Evolutionary conservation across 2,888 invertebrate genomes (phyloP), one percentile per base, ranked within the genome.

Genomic region (Caenorhabditis drosophilae): DNA sequence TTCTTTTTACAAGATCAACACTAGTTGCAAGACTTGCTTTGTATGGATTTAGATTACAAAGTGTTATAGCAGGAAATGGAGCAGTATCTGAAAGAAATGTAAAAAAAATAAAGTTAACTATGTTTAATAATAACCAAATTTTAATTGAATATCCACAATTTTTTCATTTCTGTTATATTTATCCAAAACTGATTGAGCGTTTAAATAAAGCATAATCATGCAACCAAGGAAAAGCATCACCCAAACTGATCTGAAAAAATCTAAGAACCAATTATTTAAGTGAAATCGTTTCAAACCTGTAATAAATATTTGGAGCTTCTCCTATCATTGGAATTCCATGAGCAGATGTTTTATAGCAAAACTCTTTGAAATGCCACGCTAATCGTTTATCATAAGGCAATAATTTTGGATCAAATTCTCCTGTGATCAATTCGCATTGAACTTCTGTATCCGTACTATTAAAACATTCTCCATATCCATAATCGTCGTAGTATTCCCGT

Each of bases 271-370:
- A 9, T 20, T 20, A 9, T 20, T 20, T 15, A 23, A 9, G n/a
- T 38, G 7, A 27, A 2, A 12, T 22, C 18, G 15, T 31, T 23
- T 35, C 34, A 15, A 35, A 77, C 74, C 78, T 60, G 54, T 80
- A 79, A 44, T 73, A 75, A 9, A 67, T 57, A 47, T 80, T 80
- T 4, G 78, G 78, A 2, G 80, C 80, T 56, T 80, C 76, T 18
- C 80, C 79, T 47, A 80, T 79, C 80, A 79, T 79, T 0, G 79
- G 79, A 57, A 80, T 80, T 16, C 80, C 80, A 41, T 80, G 80
- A 51, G 79, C 78, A 1, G 80, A 79, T 1, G 80, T 80, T 58
- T 80, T 80, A 55, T 80, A 78, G 55, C 80, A 80, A 58, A 80
- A 80, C 46, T 79, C 78, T 46, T 77, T 75, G 42, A 79, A 74